Evolutionary conservation across 2,797 vertebrate genomes (phyloP), one percentile per base, ranked within the genome.

Genomic region (Acipenser oxyrinchus): DNA sequence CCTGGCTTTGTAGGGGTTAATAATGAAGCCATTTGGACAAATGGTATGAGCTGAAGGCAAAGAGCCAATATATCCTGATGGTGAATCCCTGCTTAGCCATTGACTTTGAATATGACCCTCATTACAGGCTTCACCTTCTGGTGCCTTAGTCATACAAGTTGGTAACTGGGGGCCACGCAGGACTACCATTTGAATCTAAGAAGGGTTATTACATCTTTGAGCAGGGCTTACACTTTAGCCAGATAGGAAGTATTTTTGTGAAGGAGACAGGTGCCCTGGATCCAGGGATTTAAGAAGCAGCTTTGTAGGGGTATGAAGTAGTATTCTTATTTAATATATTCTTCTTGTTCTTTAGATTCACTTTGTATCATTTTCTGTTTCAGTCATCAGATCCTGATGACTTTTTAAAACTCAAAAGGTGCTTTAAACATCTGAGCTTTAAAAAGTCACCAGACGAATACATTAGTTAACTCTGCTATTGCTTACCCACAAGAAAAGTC

Each of bases 91-190:
- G 64, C 72, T 70, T 61, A 63, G 71, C 71, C 78, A 72, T 75
- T 83, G 82, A 88, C 80, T 84, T 87, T 85, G 76, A 86, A 73
- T 71, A 74, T 83, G 78, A 87, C 86, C 83, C 79, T 86, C 76
- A 83, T 82, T 83, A 83, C 68, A 70, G 60, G 62, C 66, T 73
- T 72, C 77, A 78, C 78, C 74, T 81, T 83, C 84, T 82, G 75
- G 78, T 75, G 69, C 71, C 74, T 67, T 75, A 74, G 78, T 71
- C 73, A 79, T 71, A 71, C 76, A 79, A 77, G 71, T 70, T 37
- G 37, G 37, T 4, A 37, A 37, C 72, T 70, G 55, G 49, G 1
- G 48, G 11, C 55, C 12, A n/a, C 12, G 10, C 55, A 6, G 55
- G 55, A 58, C 55, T 58, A 13, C 10, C 10, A 5, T 37, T 58